Conservation (phyloP, 2,113 vertebrate genomes). For the Neofelis nebulosa region DNA sequence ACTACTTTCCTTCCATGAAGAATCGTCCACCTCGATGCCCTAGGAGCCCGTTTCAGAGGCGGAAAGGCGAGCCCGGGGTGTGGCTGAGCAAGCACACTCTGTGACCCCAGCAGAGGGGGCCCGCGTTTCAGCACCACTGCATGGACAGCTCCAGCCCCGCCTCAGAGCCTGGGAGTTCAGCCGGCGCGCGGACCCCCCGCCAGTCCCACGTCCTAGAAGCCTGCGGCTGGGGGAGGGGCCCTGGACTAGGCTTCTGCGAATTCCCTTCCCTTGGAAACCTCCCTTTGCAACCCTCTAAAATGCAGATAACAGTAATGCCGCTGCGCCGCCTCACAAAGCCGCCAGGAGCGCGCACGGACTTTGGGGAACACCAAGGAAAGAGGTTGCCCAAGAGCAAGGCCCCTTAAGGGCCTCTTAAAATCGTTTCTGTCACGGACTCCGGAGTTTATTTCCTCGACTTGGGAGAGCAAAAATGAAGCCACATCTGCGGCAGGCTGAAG, state of each 20-base stretch:
- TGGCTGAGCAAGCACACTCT: background rate
- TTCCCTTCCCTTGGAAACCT: background rate
- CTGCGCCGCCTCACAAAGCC: background rate
- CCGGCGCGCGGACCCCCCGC: accelerated
- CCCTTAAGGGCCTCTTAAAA: background rate
- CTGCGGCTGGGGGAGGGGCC: accelerated
- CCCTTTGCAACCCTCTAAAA: background rate
- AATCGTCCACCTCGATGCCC: background rate
- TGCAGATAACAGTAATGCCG: background rate
- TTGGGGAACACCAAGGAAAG: background rate
- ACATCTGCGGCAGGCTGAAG: accelerated
- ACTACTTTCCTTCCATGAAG: background rate
- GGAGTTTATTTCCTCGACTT: background rate
- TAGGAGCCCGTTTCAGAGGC: background rate
- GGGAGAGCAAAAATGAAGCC: background rate
- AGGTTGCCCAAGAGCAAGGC: background rate
- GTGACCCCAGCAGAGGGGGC: too few relatives aligned
- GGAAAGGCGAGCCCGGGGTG: background rate
- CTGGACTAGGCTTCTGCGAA: background rate
- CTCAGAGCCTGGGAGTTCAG: accelerated
- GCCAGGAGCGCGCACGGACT: accelerated
- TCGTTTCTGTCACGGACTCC: background rate
- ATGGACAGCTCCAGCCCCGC: background rate
- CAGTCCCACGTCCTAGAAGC: accelerated
- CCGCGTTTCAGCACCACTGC: constrained; percentile 46